Conservation (phyloP, 2,113 vertebrate genomes). For the Rattus rattus region DNA sequence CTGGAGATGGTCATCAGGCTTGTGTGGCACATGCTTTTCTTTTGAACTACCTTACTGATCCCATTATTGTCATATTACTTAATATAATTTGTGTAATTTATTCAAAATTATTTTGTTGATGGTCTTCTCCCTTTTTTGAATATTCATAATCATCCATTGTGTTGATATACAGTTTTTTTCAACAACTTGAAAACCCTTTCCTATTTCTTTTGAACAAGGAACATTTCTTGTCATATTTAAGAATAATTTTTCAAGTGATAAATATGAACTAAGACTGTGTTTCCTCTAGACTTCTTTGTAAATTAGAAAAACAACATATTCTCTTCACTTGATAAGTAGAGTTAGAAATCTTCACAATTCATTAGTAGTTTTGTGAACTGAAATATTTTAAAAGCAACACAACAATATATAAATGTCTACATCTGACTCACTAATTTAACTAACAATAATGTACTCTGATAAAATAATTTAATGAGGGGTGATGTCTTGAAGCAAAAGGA, state of each 20-base stretch:
- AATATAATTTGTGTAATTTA: conserved; percentile 7
- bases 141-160: not conserved
- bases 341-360: conserved; percentile 35
- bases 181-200: not conserved
- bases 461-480: conserved; percentile 5
- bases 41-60: not conserved
- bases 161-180: not conserved
- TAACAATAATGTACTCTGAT: conserved; percentile 6
- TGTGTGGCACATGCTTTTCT: not conserved
- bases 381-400: conserved; percentile 36
- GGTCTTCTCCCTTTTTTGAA: not conserved
- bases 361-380: not conserved
- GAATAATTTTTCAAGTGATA: conserved; percentile 39
- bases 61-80: not conserved
- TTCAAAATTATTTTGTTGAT: conserved; percentile 25
- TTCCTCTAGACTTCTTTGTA: conserved; percentile 8
- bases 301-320: conserved; percentile 35
- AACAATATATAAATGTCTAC: not conserved
- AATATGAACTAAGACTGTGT: not conserved
- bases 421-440: conserved; percentile 47
- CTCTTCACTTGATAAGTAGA: conserved; percentile 15
- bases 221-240: not conserved
- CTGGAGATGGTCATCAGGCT: not conserved
- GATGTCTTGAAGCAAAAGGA: conserved; percentile 24
- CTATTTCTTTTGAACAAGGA: not conserved